Percentiles rank a stretch among this genome's conserved stretches.
Evolutionary conservation across 23 tunicate species (phyloP).

Genomic region (Diplosoma virens): DNA sequence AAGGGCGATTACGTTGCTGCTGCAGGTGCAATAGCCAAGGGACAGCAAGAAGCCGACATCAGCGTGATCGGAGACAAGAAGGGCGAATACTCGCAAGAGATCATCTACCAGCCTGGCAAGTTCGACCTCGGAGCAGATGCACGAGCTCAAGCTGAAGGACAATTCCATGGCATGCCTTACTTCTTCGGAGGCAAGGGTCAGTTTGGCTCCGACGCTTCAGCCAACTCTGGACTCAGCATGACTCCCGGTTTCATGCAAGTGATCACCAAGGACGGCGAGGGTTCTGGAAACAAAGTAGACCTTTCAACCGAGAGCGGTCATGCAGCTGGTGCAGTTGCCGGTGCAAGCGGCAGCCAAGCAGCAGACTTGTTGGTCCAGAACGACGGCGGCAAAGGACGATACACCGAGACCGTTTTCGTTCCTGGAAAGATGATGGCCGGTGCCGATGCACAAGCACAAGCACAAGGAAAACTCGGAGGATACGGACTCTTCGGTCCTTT

Average conservation of each 20-base stretch:
- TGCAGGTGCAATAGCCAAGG: neutral
- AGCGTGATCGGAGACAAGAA: constrained; percentile 17
- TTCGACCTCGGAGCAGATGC: neutral
- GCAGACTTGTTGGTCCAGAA: neutral
- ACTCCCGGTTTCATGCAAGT: neutral
- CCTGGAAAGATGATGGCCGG: constrained; percentile 4
- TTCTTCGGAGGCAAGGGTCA: constrained; percentile 14
- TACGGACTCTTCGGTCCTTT: neutral
- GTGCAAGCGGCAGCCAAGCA: constrained; percentile 12
- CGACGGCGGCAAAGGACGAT: neutral
- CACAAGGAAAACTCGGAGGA: constrained; percentile 1
- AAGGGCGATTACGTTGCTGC: neutral
- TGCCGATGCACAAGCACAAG: neutral
- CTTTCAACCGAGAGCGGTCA: neutral
- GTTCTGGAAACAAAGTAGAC: neutral
- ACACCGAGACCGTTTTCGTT: constrained; percentile 6
- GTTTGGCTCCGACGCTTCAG: neutral
- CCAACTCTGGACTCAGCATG: neutral
- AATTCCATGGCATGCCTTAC: neutral
- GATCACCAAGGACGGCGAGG: constrained; percentile 20
- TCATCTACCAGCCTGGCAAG: constrained; percentile 9
- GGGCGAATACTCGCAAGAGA: neutral
- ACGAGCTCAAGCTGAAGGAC: neutral
- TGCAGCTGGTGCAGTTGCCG: constrained; percentile 4
- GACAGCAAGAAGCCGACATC: constrained; percentile 2